Conservation (phyloP, 2,113 vertebrate species). For the Tragulus kanchil region DNA sequence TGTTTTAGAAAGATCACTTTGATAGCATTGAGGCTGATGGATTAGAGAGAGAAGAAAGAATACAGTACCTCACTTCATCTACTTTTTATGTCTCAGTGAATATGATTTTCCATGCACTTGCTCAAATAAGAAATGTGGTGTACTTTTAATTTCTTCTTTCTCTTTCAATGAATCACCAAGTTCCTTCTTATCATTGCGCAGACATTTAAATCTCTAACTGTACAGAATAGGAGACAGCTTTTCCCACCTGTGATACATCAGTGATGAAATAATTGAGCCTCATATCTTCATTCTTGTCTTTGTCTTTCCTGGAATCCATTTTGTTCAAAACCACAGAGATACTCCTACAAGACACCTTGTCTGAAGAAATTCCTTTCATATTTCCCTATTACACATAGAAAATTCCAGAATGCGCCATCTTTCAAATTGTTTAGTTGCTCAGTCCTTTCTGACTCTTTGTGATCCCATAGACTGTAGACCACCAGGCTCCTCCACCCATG, state of each 20-base stretch:
- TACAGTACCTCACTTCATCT: background rate
- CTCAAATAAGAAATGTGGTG: background rate
- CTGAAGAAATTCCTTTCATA: background rate
- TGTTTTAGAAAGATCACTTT: background rate
- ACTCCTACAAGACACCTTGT: background rate
- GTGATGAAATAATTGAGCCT: background rate
- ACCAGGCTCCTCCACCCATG: no score
- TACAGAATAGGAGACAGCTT: background rate
- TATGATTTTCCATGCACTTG: background rate
- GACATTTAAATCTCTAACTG: background rate
- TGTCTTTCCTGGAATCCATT: background rate
- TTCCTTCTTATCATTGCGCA: background rate
- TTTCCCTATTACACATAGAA: background rate
- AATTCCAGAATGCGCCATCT: background rate
- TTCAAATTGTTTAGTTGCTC: no score
- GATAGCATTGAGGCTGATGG: background rate
- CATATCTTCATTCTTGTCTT: background rate
- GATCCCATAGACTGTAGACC: no score
- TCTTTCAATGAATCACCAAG: background rate
- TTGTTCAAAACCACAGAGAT: background rate
- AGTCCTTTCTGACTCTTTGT: no score
- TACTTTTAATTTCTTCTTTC: background rate
- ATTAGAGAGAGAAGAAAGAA: background rate
- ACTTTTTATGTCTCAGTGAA: background rate
- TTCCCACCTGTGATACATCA: background rate